Base-by-base conservation (phyloP, 1,140 invertebrate genomes). In the Heliconius himera region DNA sequence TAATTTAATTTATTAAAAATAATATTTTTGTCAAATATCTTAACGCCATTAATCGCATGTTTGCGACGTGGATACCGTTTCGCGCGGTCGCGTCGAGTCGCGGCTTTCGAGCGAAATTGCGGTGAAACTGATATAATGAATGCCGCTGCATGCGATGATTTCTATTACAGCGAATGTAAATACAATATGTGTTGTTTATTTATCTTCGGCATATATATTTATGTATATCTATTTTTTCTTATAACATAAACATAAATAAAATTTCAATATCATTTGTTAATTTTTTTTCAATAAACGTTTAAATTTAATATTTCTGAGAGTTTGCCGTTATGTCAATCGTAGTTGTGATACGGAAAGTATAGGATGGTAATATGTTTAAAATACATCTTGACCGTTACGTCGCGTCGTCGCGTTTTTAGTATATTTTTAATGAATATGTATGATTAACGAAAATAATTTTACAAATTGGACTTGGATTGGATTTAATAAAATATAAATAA, bases 71-170 rank as follows among this genome's bases (percentile, higher is more conserved):
- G 89, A 89, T 89, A 87, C 84, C 90, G 92, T 88, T 88, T 88
- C 92, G 89, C 90, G 85, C 86, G 91, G 91, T 85, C 88, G 91
- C 85, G 74, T 82, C 81, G 80, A 80, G 73, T 82, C 83, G 81
- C 80, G 82, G 90, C 91, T 93, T 94, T 94, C 92, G 79, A 91
- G 85, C 87, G 85, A 93, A 92, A 92, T 90, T 85, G 86, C 84
- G 89, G 90, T 89, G 91, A 94, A 94, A 93, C 85, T 87, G 84
- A 91, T 91, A 89, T 88, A 90, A 91, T 89, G 84, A 84, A 85
- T 80, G 75, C 77, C 87, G 86, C 80, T 80, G 79, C 80, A 79
- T 76, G 81, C 51, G 46, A 74, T 82, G 76, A 77, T 81, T 86
- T 84, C 82, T 84, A 82, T 83, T 80, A 79, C 71, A 77, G 70